phyloP scores from a whole-genome alignment of 2,113 vertebrate species.

The Otolemur garnettii region DNA sequence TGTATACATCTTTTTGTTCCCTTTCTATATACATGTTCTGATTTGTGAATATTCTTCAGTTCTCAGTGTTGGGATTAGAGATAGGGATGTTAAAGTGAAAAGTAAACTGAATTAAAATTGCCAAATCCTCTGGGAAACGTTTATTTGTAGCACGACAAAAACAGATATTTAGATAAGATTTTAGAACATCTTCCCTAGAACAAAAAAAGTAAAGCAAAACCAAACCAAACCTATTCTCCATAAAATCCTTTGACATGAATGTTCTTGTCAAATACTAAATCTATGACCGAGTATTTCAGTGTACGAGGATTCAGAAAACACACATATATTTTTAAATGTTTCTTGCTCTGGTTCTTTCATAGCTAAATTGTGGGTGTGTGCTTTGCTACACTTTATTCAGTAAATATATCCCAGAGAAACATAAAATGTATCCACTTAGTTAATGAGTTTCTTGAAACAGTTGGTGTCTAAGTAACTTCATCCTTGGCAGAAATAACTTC shows the following conservation, averaged over 20 bases:
- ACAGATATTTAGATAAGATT: not conserved
- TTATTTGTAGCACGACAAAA: not conserved
- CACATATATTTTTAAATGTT: not conserved
- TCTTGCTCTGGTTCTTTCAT: not conserved
- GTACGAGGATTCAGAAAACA: not conserved
- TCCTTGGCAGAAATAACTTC: constrained; percentile 76
- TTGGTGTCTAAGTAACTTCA: constrained; percentile 77
- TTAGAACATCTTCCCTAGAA: not conserved
- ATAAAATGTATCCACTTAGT: constrained; percentile 60
- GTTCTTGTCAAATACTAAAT: not conserved
- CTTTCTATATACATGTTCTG: not conserved
- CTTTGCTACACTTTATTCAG: constrained; percentile 24
- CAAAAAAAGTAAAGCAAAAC: not conserved
- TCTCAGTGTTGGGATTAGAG: constrained; percentile 12
- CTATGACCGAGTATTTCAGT: not conserved
- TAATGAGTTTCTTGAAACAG: constrained; percentile 64
- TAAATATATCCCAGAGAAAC: constrained; percentile 57
- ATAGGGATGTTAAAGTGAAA: constrained; percentile 27
- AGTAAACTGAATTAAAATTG: not conserved
- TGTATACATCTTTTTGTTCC: too few species aligned
- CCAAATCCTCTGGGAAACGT: not conserved
- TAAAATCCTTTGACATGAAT: constrained; percentile 32
- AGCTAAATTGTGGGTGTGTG: not conserved
- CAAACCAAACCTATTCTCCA: not conserved
- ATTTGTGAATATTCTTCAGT: not conserved